Evolutionary conservation across 2,797 vertebrate species (phyloP), one percentile per base, ranked within the genome.

Genomic region (Glossophaga mutica): DNA sequence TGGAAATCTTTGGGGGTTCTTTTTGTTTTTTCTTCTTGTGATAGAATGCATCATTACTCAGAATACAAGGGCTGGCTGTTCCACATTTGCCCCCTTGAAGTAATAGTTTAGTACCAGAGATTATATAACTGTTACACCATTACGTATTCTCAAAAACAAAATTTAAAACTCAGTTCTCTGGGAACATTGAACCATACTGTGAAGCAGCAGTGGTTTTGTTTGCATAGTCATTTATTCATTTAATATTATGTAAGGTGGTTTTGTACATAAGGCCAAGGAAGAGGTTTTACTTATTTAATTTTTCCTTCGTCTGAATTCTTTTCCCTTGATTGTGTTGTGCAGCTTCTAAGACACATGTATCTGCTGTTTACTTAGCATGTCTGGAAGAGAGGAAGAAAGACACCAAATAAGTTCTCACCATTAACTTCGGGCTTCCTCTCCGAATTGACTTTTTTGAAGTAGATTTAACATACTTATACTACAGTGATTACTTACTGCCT

Each of bases 291-390:
- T 84, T 86, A 79, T 67, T 95, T 59, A 29, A 42, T 22, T 68
- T 94, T 93, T 92, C 55, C 85, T 74, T 90, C 9, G 8, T 87
- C 59, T 85, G 9, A 87, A 91, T 95, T 74, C 7, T 79, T 95
- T 94, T 79, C 24, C 18, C 10, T 78, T 73, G 19, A 42, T 37
- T 90, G 62, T 73, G 11, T 57, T 74, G 2, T 42, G 48, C 37
- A 87, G 18, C 7, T 70, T 85, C 42, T 50, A 48, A 89, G 62
- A 74, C 34, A 70, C 18, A 52, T n/a, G 59, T 73, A 26, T 22
- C 21, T 77, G 16, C 74, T 92, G 29, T 83, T 91, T 82, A 68
- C 85, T 78, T 77, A 89, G 34, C 57, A 46, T 50, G 4, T 42
- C 46, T 39, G 29, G 50, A 50, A 62, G 12, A 68, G 50, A 71